Conservation (phyloP, 2,888 invertebrate genomes). For the Leptodirus hochenwartii region DNA sequence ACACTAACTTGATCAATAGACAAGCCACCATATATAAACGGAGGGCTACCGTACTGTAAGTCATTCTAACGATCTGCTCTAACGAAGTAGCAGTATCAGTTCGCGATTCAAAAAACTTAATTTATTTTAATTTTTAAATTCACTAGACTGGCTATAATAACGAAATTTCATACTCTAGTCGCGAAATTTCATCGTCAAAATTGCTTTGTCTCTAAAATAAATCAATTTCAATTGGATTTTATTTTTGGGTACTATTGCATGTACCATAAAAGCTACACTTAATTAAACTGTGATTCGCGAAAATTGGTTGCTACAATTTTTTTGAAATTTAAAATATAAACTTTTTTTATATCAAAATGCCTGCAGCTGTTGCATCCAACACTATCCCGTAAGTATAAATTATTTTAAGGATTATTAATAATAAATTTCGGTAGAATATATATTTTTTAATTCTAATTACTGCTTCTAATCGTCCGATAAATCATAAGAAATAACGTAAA, state of each 20-base stretch:
- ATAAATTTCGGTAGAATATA: too few species aligned
- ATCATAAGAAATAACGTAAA: too few species aligned
- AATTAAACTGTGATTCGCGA: too few species aligned
- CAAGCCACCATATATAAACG: too few species aligned
- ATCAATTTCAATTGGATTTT: constrained; percentile 22
- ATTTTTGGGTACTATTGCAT: constrained; percentile 27
- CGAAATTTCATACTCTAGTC: constrained; percentile 23
- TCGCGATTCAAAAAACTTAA: constrained; percentile 4
- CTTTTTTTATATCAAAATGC: constrained; percentile 15
- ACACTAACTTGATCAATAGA: too few species aligned
- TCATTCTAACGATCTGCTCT: too few species aligned
- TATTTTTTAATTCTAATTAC: too few species aligned
- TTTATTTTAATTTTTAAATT: constrained; percentile 3
- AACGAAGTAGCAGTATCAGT: neutral
- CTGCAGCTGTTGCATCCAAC: constrained; percentile 12
- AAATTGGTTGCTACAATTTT: too few species aligned
- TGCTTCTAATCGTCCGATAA: too few species aligned
- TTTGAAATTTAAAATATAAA: constrained; percentile 1
- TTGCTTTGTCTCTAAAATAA: constrained; percentile 31
- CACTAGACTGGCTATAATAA: constrained; percentile 7
- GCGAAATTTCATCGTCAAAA: constrained; percentile 35
- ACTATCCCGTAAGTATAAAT: too few species aligned
- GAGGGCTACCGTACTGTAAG: too few species aligned
- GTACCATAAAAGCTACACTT: constrained; percentile 29
- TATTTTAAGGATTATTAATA: too few species aligned